phyloP scores from a whole-genome alignment of 2,113 vertebrate genomes.

The Sinocyclocheilus anophthalmus region DNA sequence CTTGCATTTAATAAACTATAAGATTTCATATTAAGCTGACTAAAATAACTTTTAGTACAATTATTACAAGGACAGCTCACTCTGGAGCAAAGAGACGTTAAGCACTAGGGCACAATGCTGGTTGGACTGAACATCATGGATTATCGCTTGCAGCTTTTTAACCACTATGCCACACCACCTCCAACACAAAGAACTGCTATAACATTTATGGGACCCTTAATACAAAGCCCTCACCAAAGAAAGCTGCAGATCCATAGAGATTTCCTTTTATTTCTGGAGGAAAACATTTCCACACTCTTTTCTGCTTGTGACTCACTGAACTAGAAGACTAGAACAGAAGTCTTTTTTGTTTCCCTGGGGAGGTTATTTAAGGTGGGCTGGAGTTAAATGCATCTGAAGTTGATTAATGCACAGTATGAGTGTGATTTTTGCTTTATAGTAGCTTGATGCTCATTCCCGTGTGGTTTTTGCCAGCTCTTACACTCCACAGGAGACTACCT shows the following conservation, averaged over 20 bases:
- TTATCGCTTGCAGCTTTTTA: background rate
- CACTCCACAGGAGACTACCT: constrained; percentile 10
- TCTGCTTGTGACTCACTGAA: background rate
- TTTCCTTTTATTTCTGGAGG: background rate
- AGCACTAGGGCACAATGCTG: background rate
- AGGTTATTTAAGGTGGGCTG: constrained; percentile 31
- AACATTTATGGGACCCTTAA: background rate
- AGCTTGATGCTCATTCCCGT: constrained; percentile 47
- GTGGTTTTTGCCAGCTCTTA: constrained; percentile 54
- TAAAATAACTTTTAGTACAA: background rate
- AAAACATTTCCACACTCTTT: constrained; percentile 3
- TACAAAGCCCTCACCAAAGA: background rate
- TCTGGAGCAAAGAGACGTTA: background rate
- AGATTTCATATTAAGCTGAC: too few relatives aligned
- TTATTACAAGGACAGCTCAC: background rate
- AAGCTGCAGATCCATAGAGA: constrained; percentile 5
- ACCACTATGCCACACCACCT: background rate
- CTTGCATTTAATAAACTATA: too few relatives aligned
- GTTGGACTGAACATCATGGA: background rate
- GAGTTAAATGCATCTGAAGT: constrained; percentile 44
- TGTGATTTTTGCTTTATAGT: background rate
- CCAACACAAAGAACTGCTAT: background rate
- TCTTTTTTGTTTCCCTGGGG: background rate
- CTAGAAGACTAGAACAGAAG: background rate
- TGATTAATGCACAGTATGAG: constrained; percentile 43